Evolutionary conservation across 2,113 vertebrate genomes (phyloP).

Genomic region (Entomyzon cyanotis): DNA sequence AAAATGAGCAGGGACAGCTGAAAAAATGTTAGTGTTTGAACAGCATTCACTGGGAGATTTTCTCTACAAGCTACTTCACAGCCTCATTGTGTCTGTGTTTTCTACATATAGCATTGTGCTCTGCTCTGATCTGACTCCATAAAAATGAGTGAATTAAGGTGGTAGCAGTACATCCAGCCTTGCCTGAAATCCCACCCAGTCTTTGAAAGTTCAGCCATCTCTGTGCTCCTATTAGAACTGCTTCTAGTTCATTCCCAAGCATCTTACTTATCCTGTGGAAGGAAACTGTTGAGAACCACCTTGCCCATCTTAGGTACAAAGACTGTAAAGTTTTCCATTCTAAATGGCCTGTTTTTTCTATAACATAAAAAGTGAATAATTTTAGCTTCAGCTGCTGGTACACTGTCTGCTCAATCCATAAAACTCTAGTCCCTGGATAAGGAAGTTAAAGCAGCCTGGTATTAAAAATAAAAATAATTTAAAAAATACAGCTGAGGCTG

Average conservation of each 20-base stretch:
- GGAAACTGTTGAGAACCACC: neutral
- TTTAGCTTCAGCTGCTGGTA: neutral
- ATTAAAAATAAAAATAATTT: neutral
- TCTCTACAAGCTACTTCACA: neutral
- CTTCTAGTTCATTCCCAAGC: neutral
- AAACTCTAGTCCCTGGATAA: neutral
- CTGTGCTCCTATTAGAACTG: neutral
- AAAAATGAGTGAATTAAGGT: neutral
- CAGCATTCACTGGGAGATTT: neutral
- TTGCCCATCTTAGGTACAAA: neutral
- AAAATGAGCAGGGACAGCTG: neutral
- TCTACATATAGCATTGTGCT: neutral
- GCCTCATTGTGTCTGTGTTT: neutral
- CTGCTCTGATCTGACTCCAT: neutral
- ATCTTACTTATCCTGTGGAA: neutral
- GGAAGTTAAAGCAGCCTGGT: neutral
- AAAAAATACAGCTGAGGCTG: neutral
- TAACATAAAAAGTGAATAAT: neutral
- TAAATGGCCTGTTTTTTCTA: neutral
- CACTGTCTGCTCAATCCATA: neutral
- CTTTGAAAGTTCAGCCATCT: neutral
- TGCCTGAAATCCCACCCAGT: neutral
- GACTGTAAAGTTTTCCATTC: neutral
- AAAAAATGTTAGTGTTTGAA: neutral
- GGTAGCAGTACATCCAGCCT: neutral